Conservation (phyloP, 2,113 vertebrate species). For the Gobio gobio region DNA sequence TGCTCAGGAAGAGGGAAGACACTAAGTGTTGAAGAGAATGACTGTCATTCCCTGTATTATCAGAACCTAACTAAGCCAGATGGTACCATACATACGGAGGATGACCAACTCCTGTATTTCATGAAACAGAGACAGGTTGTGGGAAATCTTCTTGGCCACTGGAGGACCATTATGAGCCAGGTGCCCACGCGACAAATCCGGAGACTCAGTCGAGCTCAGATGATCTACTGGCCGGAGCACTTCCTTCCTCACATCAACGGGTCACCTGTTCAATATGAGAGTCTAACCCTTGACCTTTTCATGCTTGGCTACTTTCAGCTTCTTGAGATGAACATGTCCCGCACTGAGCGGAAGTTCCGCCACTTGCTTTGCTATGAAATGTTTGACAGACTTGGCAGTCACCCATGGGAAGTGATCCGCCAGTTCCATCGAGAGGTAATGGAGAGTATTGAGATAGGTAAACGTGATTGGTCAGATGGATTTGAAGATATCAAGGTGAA, state of each 20-base stretch:
- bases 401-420: slow-evolving; percentile 89
- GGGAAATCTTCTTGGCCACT: slow-evolving; percentile 86
- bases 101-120: slow-evolving; percentile 82
- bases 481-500: slow-evolving; percentile 89
- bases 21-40: slow-evolving; percentile 64
- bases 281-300: slow-evolving; percentile 93
- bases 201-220: slow-evolving; percentile 78
- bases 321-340: slow-evolving; percentile 94
- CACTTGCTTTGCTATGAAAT: slow-evolving; percentile 97
- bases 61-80: slow-evolving; percentile 59
- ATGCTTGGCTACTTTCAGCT: slow-evolving; percentile 99
- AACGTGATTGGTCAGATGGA: slow-evolving; percentile 84
- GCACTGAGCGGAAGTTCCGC: slow-evolving; percentile 89
- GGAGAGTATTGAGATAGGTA: slow-evolving; percentile 84
- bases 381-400: slow-evolving; percentile 92
- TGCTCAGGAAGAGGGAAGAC: slow-evolving; percentile 62
- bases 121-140: slow-evolving; percentile 89
- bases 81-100: slow-evolving; percentile 68
- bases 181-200: slow-evolving; percentile 82
- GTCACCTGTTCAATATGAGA: slow-evolving; percentile 82
- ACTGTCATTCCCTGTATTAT: slow-evolving; percentile 57
- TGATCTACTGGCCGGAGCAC: slow-evolving; percentile 94
- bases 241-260: slow-evolving; percentile 88
- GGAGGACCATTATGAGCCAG: slow-evolving; percentile 86
- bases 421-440: slow-evolving; percentile 88